Conservation (phyloP, 1,140 invertebrate species). For the Latrodectus geometricus region DNA sequence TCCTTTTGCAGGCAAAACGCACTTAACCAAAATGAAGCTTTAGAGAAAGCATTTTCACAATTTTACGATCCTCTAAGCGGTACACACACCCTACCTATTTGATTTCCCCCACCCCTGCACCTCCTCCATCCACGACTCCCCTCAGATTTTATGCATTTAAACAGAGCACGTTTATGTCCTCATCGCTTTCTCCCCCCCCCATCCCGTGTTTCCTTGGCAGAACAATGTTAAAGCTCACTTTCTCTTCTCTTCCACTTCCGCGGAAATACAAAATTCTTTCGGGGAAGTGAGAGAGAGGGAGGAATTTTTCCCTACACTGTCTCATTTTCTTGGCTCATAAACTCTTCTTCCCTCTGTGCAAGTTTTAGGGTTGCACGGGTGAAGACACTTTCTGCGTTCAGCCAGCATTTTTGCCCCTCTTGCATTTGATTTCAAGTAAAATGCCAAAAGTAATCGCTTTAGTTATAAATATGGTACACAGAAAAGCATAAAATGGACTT, state of each 20-base stretch:
- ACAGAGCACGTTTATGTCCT: conserved; percentile 58
- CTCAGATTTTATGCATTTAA: conserved; percentile 61
- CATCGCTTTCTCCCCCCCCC: not conserved
- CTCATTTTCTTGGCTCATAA: conserved; percentile 61
- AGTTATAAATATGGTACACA: too few relatives aligned
- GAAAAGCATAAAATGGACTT: too few relatives aligned
- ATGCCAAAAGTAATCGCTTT: not conserved
- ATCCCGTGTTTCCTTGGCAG: conserved; percentile 14
- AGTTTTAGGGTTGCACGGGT: conserved; percentile 8
- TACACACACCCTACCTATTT: conserved; percentile 57
- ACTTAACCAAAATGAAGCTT: conserved; percentile 61
- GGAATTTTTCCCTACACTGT: conserved; percentile 56
- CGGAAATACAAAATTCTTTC: conserved; percentile 6
- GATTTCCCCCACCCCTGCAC: conserved; percentile 21
- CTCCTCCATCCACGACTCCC: conserved; percentile 3
- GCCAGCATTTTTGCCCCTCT: not conserved
- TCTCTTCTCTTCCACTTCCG: not conserved
- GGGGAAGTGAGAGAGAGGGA: conserved; percentile 44
- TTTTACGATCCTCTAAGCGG: conserved; percentile 62
- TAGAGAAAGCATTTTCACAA: conserved; percentile 62
- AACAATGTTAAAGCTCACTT: conserved; percentile 38
- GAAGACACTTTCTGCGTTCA: not conserved
- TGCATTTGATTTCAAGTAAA: not conserved
- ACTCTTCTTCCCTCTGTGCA: conserved; percentile 25
- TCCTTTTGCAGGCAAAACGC: conserved; percentile 23